A percentile compares a stretch with the other conserved stretches of the same genome.
phyloP scores from a whole-genome alignment of 1,140 invertebrate species.

The Plectus sambesii region DNA sequence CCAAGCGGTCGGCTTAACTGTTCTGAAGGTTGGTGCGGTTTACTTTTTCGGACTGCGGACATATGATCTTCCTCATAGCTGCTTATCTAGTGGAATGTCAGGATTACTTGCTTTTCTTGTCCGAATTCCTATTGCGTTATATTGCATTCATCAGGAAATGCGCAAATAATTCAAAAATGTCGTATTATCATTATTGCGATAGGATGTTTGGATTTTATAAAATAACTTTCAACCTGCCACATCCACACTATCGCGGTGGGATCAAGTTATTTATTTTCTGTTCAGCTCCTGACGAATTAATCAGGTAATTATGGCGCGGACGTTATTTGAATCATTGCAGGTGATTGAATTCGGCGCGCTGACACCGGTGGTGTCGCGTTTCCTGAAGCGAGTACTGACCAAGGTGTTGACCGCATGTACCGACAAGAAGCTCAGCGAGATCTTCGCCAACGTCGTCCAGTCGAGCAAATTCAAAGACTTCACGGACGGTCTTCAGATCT shows the following conservation, averaged over 20 bases:
- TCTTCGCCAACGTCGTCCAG: slow-evolving; percentile 17
- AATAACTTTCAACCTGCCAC: slow-evolving; percentile 8
- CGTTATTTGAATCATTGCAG: slow-evolving; percentile 11
- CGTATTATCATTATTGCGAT: not conserved
- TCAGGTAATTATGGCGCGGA: not conserved
- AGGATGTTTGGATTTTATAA: not conserved
- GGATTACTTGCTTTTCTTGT: not conserved
- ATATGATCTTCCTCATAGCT: not conserved
- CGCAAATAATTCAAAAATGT: not conserved
- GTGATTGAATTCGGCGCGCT: slow-evolving; percentile 29
- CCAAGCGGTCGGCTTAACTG: slow-evolving; percentile 64
- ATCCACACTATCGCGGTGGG: not conserved
- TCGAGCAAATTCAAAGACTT: slow-evolving; percentile 12
- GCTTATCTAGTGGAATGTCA: not conserved
- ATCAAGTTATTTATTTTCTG: not conserved
- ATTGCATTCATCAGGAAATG: slow-evolving; percentile 2
- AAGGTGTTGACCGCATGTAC: slow-evolving; percentile 16
- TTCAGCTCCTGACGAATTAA: not conserved
- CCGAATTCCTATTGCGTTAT: not conserved
- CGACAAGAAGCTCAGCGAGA: slow-evolving; percentile 17
- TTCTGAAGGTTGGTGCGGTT: slow-evolving; percentile 62
- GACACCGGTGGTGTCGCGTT: slow-evolving; percentile 10
- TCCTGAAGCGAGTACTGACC: slow-evolving; percentile 14
- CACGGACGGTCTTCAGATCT: slow-evolving; percentile 30
- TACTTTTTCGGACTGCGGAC: slow-evolving; percentile 1